A percentile compares a stretch with the other conserved stretches of the same genome.
phyloP scores from a whole-genome alignment of 2,888 invertebrate species.

The Drosophila fulvimacula region DNA sequence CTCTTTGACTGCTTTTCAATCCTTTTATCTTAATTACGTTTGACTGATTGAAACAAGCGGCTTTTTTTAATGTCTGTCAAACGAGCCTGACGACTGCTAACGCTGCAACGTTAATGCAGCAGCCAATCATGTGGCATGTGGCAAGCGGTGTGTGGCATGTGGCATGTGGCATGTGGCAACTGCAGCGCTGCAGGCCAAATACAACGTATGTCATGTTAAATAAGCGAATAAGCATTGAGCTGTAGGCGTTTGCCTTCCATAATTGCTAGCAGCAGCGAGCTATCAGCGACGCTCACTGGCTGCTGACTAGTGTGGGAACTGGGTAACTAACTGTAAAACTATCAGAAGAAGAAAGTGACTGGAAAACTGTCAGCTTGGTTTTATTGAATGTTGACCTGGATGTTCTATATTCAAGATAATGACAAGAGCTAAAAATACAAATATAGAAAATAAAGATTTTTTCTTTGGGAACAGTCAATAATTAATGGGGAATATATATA shows the following conservation, averaged over 20 bases:
- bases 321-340: background rate
- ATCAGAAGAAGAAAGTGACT: background rate
- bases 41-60: slow-evolving; percentile 67
- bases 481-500: no score
- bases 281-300: background rate
- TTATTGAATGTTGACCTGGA: no score
- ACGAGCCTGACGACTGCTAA: slow-evolving; percentile 2
- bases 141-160: slow-evolving; percentile 6
- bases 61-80: slow-evolving; percentile 47
- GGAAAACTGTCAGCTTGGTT: no score
- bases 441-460: no score
- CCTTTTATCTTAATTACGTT: slow-evolving; percentile 69
- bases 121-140: slow-evolving; percentile 7
- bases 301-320: background rate
- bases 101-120: slow-evolving; percentile 8
- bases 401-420: no score
- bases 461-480: no score
- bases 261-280: background rate
- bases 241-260: background rate
- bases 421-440: no score
- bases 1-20: background rate
- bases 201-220: slow-evolving; percentile 4
- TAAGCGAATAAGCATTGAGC: background rate
- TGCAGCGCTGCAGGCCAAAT: background rate
- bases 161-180: background rate